Evolutionary conservation across 1,140 invertebrate species (phyloP).

Genomic region (Acyrthosiphon pisum): DNA sequence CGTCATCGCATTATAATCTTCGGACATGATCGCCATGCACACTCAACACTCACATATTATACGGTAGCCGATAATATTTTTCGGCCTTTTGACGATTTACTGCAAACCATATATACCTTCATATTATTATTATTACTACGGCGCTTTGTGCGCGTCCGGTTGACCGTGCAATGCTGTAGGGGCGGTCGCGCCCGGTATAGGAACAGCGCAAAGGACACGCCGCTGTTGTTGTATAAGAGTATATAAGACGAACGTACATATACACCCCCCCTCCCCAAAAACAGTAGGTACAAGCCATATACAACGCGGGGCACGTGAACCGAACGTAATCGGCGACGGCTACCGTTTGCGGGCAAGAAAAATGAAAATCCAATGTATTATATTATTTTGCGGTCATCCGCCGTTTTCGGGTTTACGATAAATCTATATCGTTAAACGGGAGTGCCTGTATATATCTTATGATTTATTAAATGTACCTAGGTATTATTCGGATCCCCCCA

Average conservation of each 20-base stretch:
- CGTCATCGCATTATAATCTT: slow-evolving; percentile 31
- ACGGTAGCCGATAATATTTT: slow-evolving; percentile 24
- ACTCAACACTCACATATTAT: background rate
- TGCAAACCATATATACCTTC: background rate
- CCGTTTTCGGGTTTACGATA: background rate
- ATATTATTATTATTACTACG: background rate
- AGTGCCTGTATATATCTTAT: background rate
- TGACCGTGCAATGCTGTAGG: background rate
- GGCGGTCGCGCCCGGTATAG: background rate
- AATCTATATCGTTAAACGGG: background rate
- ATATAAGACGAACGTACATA: background rate
- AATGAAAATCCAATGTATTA: background rate
- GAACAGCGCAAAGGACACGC: background rate
- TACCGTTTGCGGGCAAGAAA: background rate
- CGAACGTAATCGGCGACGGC: background rate
- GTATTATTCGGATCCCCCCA: background rate
- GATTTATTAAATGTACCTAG: background rate
- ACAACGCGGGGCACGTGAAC: background rate
- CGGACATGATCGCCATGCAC: too few species aligned
- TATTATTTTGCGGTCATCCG: background rate
- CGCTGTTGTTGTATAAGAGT: slow-evolving; percentile 1
- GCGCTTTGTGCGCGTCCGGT: background rate
- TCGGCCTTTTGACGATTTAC: slow-evolving; percentile 20
- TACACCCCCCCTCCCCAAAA: background rate
- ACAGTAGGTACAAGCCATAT: too few species aligned